Evolutionary conservation across 1,140 invertebrate genomes (phyloP).

Genomic region (Ceratosolen fusciceps): DNA sequence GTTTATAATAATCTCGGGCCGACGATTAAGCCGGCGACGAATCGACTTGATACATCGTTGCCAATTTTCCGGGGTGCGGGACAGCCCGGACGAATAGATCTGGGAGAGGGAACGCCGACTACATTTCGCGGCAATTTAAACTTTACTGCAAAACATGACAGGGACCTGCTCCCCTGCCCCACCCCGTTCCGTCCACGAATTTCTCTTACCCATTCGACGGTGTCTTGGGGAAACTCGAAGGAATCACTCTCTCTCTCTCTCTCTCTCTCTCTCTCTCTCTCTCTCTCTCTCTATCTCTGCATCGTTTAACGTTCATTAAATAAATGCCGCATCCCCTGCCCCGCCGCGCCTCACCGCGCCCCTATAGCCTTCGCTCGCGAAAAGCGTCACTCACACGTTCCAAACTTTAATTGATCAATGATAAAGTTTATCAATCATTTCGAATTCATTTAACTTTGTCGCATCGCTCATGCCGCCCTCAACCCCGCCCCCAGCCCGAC

Average conservation of each 20-base stretch:
- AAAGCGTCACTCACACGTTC: conserved; percentile 71
- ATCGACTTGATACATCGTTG: conserved; percentile 7
- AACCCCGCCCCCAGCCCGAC: neutral
- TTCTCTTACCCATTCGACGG: conserved; percentile 13
- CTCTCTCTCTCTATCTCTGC: neutral
- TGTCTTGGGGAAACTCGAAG: neutral
- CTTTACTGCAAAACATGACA: conserved; percentile 60
- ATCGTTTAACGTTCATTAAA: conserved; percentile 50
- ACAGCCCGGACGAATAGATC: neutral
- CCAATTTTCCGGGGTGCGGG: neutral
- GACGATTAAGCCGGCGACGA: conserved; percentile 28
- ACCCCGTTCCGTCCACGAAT: neutral
- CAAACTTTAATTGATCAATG: conserved; percentile 74
- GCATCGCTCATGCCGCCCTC: neutral
- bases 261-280: neutral
- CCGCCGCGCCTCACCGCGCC: conserved; percentile 46
- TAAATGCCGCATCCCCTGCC: conserved; percentile 36
- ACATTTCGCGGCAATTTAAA: conserved; percentile 61
- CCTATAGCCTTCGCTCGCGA: conserved; percentile 40
- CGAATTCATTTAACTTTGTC: conserved; percentile 72
- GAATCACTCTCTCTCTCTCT: conserved; percentile 30
- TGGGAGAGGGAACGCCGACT: conserved; percentile 26
- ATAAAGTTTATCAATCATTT: conserved; percentile 74
- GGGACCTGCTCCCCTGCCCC: conserved; percentile 50
- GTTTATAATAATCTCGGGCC: conserved; percentile 33